Evolutionary conservation across 2,797 vertebrate genomes (phyloP).

Genomic region (Geotrypetes seraphini): DNA sequence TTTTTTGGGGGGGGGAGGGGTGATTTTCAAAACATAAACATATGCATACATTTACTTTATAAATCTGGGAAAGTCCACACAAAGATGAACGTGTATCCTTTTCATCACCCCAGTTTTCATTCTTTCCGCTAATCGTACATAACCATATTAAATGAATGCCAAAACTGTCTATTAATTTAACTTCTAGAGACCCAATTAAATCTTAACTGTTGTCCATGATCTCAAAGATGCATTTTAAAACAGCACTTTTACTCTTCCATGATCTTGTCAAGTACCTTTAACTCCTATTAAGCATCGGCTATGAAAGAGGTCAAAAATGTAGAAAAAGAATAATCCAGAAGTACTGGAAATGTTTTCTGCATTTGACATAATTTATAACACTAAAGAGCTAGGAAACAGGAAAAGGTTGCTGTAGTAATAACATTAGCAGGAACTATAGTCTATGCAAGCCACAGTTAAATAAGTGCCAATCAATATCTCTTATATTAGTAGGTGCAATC

Average conservation of each 20-base stretch:
- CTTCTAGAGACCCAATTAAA: constrained; percentile 25
- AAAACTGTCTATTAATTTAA: constrained; percentile 12
- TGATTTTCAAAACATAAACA: too few species aligned
- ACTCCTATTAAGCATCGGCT: background rate
- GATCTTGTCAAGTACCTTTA: too few species aligned
- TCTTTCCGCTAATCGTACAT: constrained; percentile 4
- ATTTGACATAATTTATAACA: constrained; percentile 59
- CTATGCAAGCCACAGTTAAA: constrained; percentile 57
- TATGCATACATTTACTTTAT: too few species aligned
- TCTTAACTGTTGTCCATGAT: constrained; percentile 3
- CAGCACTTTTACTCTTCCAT: constrained; percentile 1
- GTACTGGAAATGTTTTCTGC: constrained; percentile 1
- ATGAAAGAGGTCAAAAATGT: constrained; percentile 12
- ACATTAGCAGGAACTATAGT: constrained; percentile 60
- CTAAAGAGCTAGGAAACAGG: constrained; percentile 62
- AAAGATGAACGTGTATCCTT: too few species aligned
- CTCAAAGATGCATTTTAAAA: constrained; percentile 1
- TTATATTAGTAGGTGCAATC: constrained; percentile 81
- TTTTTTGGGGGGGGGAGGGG: too few species aligned
- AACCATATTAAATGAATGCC: constrained; percentile 7
- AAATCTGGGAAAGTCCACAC: too few species aligned
- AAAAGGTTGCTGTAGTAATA: constrained; percentile 71
- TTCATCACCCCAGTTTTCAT: too few species aligned
- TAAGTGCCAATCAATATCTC: constrained; percentile 74
- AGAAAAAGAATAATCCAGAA: constrained; percentile 12